Evolutionary conservation across 2,113 vertebrate genomes (phyloP), one percentile per base, ranked within the genome.

Genomic region (Aspidoscelis tigris): DNA sequence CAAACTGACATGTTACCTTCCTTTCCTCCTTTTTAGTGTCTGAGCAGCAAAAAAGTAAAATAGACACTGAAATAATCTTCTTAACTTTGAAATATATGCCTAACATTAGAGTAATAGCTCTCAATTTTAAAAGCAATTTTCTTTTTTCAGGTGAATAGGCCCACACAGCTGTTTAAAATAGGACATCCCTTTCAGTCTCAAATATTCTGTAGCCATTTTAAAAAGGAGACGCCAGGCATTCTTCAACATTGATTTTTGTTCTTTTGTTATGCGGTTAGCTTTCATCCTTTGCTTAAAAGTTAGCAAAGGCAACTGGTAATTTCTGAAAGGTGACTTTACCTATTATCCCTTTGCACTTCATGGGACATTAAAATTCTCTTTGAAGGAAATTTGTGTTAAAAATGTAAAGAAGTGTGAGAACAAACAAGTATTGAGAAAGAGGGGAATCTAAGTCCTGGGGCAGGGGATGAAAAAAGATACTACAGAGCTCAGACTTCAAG

Each of bases 401-500:
- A 97, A 97, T 83, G 97, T 97, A 86, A 97, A 95, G 69, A 98
- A 98, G 20, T 94, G 88, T 88, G 97, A 96, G 93, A 98, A 94
- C 94, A 99, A 98, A 95, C 99, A 98, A 77, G 97, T 98, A 9
- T 98, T 98, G 5, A 98, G 97, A 91, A 99, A 98, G 94, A 96
- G 98, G 80, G 96, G 98, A 92, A 92, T 96, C 33, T 97, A 98
- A 50, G 44, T 98, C 41, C 84, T 99, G 78, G 97, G 97, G 20
- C 99, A 98, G 89, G 98, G 98, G 91, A 99, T 99, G 98, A 99
- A 99, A 92, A 97, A 99, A 92, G 98, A 97, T 80, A 98, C 99
- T 84, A 97, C 96, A 94, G 97, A 97, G 6, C 95, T 99, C 7
- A 97, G 98, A 92, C 95, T 99, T 86, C 97, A 99, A 88, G 98